Evolutionary conservation across 2,888 invertebrate genomes (phyloP).

Genomic region (Orchesella flavescens): DNA sequence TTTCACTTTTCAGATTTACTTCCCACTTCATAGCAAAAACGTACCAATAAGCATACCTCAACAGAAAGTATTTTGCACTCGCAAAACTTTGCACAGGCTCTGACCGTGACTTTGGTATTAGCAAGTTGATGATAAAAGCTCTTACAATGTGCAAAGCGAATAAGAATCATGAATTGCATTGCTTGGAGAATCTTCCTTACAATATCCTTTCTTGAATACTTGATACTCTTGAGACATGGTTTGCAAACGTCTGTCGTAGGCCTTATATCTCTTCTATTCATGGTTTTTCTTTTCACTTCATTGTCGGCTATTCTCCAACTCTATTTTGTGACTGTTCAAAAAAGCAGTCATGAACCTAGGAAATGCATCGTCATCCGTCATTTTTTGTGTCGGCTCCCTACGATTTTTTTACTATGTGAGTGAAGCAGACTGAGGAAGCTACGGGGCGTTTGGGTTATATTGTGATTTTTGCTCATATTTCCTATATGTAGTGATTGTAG

Average conservation of each 20-base stretch:
- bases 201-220: slow-evolving; percentile 1
- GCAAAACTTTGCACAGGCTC: slow-evolving; percentile 15
- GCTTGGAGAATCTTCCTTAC: background rate
- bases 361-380: too few relatives aligned
- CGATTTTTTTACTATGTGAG: too few relatives aligned
- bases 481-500: too few relatives aligned
- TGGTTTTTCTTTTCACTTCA: background rate
- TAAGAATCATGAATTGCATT: too few relatives aligned
- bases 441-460: too few relatives aligned
- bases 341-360: too few relatives aligned
- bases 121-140: background rate
- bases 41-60: background rate
- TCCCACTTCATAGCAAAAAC: too few relatives aligned
- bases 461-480: too few relatives aligned
- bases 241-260: background rate
- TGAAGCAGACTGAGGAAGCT: too few relatives aligned
- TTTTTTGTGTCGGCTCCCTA: too few relatives aligned
- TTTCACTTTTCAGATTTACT: background rate
- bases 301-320: too few relatives aligned
- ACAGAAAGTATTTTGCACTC: slow-evolving; percentile 9
- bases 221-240: background rate
- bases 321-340: too few relatives aligned
- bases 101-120: slow-evolving; percentile 43
- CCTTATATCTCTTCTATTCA: background rate
- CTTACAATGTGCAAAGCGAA: background rate